Evolutionary conservation across 1,140 invertebrate species (phyloP).

Genomic region (Leptoteleia sp.): DNA sequence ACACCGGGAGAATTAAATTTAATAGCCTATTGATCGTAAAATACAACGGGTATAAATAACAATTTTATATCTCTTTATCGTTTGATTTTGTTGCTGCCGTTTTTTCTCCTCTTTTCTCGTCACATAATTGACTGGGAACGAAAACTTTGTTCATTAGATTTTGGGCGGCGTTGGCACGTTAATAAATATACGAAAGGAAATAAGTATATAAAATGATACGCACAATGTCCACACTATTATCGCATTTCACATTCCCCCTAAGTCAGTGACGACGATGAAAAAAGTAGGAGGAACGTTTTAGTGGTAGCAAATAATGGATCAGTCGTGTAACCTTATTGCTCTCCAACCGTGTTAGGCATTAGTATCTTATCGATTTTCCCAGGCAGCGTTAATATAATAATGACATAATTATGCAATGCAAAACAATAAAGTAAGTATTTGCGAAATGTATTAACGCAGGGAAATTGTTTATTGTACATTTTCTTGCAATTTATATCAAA

Average conservation of each 20-base stretch:
- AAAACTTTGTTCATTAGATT: conserved; percentile 26
- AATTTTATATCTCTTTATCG: no score
- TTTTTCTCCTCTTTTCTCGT: no score
- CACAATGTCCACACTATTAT: conserved; percentile 46
- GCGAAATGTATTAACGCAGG: no score
- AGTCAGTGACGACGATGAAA: conserved; percentile 37
- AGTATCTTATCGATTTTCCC: conserved; percentile 65
- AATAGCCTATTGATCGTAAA: no score
- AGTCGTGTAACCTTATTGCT: conserved; percentile 68
- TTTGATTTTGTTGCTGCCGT: no score
- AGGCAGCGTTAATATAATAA: conserved; percentile 62
- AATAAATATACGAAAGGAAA: conserved; percentile 33
- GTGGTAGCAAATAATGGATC: conserved; percentile 68
- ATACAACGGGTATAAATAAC: no score
- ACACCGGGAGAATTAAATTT: no score
- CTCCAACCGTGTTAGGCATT: conserved; percentile 65
- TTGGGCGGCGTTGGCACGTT: conserved; percentile 5
- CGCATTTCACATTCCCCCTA: conserved; percentile 59
- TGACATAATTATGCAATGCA: conserved; percentile 62
- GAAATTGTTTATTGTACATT: no score
- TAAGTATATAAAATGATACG: conserved; percentile 44
- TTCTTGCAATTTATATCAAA: no score
- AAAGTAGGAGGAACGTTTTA: conserved; percentile 62
- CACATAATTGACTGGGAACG: no score
- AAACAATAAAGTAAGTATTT: conserved; percentile 46